Base-by-base conservation (phyloP, 2,797 vertebrate genomes). In the Oreochromis mossambicus region DNA sequence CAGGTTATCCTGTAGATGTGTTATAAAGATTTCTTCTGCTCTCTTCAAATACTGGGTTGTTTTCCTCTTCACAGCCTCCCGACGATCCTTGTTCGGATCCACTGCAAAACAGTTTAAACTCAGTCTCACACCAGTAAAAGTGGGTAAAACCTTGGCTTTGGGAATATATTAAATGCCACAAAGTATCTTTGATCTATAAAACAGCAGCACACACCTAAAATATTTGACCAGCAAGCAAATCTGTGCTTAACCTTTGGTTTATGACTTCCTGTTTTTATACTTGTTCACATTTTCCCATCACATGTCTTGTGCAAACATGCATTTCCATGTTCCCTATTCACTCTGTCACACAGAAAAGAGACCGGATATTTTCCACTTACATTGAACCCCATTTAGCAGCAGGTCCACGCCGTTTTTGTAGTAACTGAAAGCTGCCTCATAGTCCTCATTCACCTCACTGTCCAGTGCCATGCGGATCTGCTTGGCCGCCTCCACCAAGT, bases 401-500 rank as follows among this genome's bases (percentile, higher is more conserved):
- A 99, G 92, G 24, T 99, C 98, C 88, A 99, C 98, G 1, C 98
- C 97, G 0, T 99, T 99, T 96, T 99, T 98, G 91, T 99, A 99
- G 95, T 99, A 98, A 89, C 97, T 99, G 95, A 99, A 99, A 43
- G 98, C 98, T 2, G 98, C 98, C 90, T 99, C 97, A 0, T 99
- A 99, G 95, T 99, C 98, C 91, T 99, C 98, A 6, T 97, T 98
- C 83, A 98, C 98, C 54, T 99, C 98, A 1, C 98, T 95, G 95
- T 99, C 98, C 95, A 99, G 95, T 0, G 98, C 98, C 97, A 99
- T 97, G 73, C 95, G 98, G 89, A 99, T 98, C 96, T 99, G 98
- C 70, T 98, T 98, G 91, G 98, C 98, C 0, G 98, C 98, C 73
- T 99, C 98, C 92, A 99, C 96, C 94, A 99, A 95, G 94, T 99